These are phyloP conservation scores for Schizothorax lantsangensis DNA, from an alignment of 2,797 vertebrate species.

Conservation along the genomic window DNA sequence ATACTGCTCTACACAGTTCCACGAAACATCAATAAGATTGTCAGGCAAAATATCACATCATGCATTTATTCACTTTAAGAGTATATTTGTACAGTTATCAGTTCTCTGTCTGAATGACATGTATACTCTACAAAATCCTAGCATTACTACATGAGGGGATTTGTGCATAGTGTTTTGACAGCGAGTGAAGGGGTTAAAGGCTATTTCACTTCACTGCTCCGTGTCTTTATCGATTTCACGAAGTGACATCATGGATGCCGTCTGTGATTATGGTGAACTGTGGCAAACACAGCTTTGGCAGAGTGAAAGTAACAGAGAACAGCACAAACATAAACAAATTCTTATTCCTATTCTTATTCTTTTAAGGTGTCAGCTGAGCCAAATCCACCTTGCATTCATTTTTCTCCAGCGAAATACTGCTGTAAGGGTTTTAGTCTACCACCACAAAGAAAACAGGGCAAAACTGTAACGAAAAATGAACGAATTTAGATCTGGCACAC, in stretches of 20 bases:
- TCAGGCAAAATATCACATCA: conserved; percentile 2
- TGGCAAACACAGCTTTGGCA: neutral
- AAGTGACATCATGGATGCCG: conserved; percentile 10
- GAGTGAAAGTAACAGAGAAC: neutral
- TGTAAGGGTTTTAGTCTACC: conserved; percentile 10
- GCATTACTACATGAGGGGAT: neutral
- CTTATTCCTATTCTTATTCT: neutral
- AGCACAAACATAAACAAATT: neutral
- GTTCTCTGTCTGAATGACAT: neutral
- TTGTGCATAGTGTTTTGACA: neutral
- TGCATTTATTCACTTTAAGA: conserved; percentile 3
- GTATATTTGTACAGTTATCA: neutral
- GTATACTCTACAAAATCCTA: neutral
- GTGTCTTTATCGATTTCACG: neutral
- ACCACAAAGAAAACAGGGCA: conserved; percentile 14
- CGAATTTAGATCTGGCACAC: conserved; percentile 42
- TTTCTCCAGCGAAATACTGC: neutral
- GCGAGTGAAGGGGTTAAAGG: neutral
- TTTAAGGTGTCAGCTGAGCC: neutral
- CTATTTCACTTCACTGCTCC: conserved; percentile 18
- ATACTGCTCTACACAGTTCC: neutral
- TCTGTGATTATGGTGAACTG: neutral
- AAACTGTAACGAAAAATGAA: conserved; percentile 41
- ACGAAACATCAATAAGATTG: conserved; percentile 3
- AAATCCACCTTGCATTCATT: conserved; percentile 8